phyloP scores from a whole-genome alignment of 2,888 invertebrate species.

The Ypsolopha sequella region DNA sequence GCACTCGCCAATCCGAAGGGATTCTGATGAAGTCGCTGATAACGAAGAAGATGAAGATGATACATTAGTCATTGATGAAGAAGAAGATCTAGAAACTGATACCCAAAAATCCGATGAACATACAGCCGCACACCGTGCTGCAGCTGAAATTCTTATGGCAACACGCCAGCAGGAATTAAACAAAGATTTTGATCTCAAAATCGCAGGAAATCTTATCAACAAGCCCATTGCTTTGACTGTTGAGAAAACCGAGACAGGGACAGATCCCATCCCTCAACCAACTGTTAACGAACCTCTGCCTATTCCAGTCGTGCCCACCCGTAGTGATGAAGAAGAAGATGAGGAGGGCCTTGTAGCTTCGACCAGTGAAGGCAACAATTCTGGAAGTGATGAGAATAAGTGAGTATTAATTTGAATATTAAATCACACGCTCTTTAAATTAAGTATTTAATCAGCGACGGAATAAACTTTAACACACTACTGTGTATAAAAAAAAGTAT shows the following conservation, averaged over 20 bases:
- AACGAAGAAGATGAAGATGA: conserved; percentile 78
- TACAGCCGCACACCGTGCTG: conserved; percentile 66
- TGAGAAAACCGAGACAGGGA: conserved; percentile 56
- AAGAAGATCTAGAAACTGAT: conserved; percentile 36
- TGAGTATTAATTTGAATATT: conserved; percentile 50
- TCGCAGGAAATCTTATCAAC: conserved; percentile 69
- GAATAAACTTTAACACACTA: no score
- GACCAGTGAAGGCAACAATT: conserved; percentile 86
- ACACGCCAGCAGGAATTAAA: conserved; percentile 53
- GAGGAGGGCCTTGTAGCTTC: conserved; percentile 86
- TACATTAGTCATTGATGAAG: conserved; percentile 77
- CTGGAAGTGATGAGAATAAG: conserved; percentile 86
- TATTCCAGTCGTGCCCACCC: conserved; percentile 74
- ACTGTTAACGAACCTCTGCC: conserved; percentile 83
- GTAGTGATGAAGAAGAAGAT: conserved; percentile 76
- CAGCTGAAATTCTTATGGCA: conserved; percentile 70
- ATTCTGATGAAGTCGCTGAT: conserved; percentile 70
- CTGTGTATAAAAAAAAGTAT: no score
- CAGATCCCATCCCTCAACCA: conserved; percentile 38
- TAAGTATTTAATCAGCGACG: no score
- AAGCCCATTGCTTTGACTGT: conserved; percentile 42
- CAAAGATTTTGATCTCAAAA: conserved; percentile 66
- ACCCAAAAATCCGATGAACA: conserved; percentile 32
- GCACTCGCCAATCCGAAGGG: conserved; percentile 47
- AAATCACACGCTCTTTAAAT: no score